These are phyloP conservation scores for Astreopora myriophthalma DNA, from an alignment of 64 coral and sea anemone species.

Conservation along the genomic window DNA sequence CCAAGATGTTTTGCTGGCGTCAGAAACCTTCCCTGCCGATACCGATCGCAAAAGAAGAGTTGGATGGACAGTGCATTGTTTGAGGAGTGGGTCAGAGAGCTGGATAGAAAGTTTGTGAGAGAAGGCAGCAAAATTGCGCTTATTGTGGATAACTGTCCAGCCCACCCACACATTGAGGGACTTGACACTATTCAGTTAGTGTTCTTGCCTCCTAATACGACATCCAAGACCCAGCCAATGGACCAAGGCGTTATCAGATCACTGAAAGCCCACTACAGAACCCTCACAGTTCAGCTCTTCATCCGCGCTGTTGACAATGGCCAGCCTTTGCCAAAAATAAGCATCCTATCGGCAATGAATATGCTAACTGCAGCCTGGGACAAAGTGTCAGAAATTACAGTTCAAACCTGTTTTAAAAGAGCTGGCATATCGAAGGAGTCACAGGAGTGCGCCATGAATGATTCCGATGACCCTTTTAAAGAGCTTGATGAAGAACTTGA, in stretches of 20 bases:
- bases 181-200: constrained; percentile 50
- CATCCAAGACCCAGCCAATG: constrained; percentile 62
- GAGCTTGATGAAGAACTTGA: constrained; percentile 34
- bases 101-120: constrained; percentile 50
- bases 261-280: constrained; percentile 59
- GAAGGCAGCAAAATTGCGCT: constrained; percentile 59
- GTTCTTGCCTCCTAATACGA: constrained; percentile 63
- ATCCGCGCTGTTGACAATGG: constrained; percentile 30
- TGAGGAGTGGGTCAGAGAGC: constrained; percentile 68
- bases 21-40: constrained; percentile 30
- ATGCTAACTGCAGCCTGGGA: constrained; percentile 62
- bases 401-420: constrained; percentile 61
- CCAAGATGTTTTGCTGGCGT: constrained; percentile 47
- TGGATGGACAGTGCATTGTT: constrained; percentile 67
- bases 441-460: constrained; percentile 46
- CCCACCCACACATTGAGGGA: constrained; percentile 51
- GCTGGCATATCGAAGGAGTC: constrained; percentile 56
- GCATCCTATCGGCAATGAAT: constrained; percentile 47
- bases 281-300: constrained; percentile 20
- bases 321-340: constrained; percentile 36
- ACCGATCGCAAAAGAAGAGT: constrained; percentile 47
- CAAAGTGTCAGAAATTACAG: constrained; percentile 40
- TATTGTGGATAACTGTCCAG: constrained; percentile 66
- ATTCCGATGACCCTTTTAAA: constrained; percentile 59
- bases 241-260: constrained; percentile 63